Percentiles rank a stretch among this genome's conserved stretches.
phyloP scores from a whole-genome alignment of 2,888 invertebrate genomes.

The Trichogramma evanescens region DNA sequence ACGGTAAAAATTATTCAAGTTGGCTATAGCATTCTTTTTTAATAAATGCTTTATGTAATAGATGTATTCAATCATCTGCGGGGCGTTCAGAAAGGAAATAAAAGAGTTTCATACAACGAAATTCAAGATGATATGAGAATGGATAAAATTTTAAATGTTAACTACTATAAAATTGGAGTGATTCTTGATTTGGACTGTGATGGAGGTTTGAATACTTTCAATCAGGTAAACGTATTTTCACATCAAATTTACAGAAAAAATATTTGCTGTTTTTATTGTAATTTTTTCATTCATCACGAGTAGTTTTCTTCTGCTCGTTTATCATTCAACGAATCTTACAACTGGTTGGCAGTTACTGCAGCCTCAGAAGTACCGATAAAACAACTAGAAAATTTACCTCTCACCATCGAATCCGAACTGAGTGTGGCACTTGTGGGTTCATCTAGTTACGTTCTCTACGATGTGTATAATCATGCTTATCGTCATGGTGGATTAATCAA shows the following conservation, averaged over 20 bases:
- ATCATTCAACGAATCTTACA: slow-evolving; percentile 35
- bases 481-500: slow-evolving; percentile 33
- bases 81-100: slow-evolving; percentile 13
- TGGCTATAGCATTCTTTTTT: not conserved
- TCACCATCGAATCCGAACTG: slow-evolving; percentile 33
- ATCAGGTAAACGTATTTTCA: slow-evolving; percentile 25
- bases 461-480: slow-evolving; percentile 37
- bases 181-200: slow-evolving; percentile 34
- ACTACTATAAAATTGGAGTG: slow-evolving; percentile 34
- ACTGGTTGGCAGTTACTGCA: slow-evolving; percentile 32
- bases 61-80: slow-evolving; percentile 24
- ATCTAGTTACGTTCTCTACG: slow-evolving; percentile 27
- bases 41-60: slow-evolving; percentile 1
- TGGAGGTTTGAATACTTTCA: slow-evolving; percentile 26
- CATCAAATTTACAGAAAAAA: no score
- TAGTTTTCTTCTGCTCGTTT: slow-evolving; percentile 29
- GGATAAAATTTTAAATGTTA: slow-evolving; percentile 24
- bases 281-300: not conserved
- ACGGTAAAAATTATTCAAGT: slow-evolving; percentile 13
- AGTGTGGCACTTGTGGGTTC: slow-evolving; percentile 24
- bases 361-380: slow-evolving; percentile 22
- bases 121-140: slow-evolving; percentile 23
- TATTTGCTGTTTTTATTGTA: no score
- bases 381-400: slow-evolving; percentile 24
- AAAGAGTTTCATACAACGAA: slow-evolving; percentile 22